Conservation (phyloP, 2,113 vertebrate genomes). For the Hyperopisus bebe region DNA sequence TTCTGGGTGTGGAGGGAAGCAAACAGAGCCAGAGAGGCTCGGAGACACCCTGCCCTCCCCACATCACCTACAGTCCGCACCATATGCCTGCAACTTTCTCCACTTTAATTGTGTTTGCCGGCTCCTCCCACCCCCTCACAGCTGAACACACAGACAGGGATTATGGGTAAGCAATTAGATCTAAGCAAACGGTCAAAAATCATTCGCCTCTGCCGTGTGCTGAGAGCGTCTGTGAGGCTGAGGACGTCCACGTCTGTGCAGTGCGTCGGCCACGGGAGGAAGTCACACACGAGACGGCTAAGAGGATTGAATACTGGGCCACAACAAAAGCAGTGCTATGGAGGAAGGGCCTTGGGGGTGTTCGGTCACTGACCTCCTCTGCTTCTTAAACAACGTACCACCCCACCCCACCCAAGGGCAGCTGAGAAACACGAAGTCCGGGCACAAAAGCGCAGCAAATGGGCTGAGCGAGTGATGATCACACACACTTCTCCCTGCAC, state of each 20-base stretch:
- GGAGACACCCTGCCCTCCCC: neutral
- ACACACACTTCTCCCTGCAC: constrained; percentile 53
- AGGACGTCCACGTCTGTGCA: constrained; percentile 12
- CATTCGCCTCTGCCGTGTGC: neutral
- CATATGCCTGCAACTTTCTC: neutral
- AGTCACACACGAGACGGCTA: constrained; percentile 77
- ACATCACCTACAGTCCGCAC: neutral
- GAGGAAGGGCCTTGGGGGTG: constrained; percentile 52
- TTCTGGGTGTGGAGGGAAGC: neutral
- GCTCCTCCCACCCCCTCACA: neutral
- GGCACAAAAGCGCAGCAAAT: constrained; percentile 72
- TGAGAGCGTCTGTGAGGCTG: constrained; percentile 27
- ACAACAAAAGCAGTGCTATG: constrained; percentile 97
- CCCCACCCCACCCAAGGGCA: constrained; percentile 66
- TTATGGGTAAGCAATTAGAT: constrained; percentile 3
- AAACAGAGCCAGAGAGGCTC: neutral
- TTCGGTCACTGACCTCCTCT: constrained; percentile 88
- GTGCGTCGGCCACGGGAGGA: constrained; percentile 7
- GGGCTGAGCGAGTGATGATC: constrained; percentile 79
- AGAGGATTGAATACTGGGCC: constrained; percentile 97
- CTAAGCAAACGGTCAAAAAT: constrained; percentile 7
- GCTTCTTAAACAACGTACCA: constrained; percentile 69
- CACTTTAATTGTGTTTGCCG: constrained; percentile 3
- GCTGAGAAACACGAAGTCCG: constrained; percentile 64
- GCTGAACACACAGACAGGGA: constrained; percentile 9